Base-by-base conservation (phyloP, 2,888 invertebrate species). In the Lithophane socia region DNA sequence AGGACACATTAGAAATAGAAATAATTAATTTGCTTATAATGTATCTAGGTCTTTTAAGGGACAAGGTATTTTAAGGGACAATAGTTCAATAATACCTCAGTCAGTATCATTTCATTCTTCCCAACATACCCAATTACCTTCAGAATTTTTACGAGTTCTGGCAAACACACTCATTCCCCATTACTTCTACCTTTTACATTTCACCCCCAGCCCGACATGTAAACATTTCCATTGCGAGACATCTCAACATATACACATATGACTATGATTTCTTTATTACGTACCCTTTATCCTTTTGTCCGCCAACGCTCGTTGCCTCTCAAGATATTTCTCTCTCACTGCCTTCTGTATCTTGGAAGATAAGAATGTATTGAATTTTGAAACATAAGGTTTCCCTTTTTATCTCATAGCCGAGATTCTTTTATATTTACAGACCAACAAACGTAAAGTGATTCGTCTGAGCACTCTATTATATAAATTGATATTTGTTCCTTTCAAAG, bases 361-460 rank as follows among this genome's bases (percentile, higher is more conserved):
- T 94, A 93, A 93, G 92, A 89, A 92, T 92, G 94, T 94, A 95
- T 95, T 95, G 94, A 95, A 94, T 95, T 95, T 94, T 93, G 93
- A 94, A 94, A 93, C 94, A 93, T 92, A 93, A 91, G 92, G 92
- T 92, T 92, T 92, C 91, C 92, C 92, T 94, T 94, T 94, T 93
- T 93, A 91, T 92, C 91, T 93, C 87, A 87, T 88, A 80, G 77
- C 84, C 88, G 88, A 89, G 91, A 92, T 92, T 92, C 91, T 87
- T 91, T 88, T 92, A 85, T 92, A 90, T 92, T 92, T 91, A 91
- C 90, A 89, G 91, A 91, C 87, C 90, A 87, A 93, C 91, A 91
- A 88, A 91, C 86, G 86, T 83, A 91, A 93, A 85, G 87, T 91
- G 90, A 92, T 93, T 88, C 82, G 86, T 76, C 84, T 92, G 90